Conservation (phyloP, 2,888 invertebrate genomes). For the Ophioninae sp. region DNA sequence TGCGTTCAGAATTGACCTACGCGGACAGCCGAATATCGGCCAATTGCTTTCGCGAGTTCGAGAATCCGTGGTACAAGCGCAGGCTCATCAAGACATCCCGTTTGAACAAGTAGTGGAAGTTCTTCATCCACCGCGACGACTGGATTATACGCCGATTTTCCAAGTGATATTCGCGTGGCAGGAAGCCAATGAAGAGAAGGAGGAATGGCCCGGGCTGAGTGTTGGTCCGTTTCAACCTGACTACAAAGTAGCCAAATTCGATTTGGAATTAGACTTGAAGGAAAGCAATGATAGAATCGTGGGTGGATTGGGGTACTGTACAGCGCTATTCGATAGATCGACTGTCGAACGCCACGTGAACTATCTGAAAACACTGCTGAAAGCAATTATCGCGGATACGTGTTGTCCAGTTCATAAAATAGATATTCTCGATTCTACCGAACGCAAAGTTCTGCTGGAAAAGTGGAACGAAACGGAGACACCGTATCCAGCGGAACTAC, state of each 20-base stretch:
- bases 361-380: neutral
- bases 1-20: conserved; percentile 3
- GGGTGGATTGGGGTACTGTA: conserved; percentile 5
- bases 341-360: conserved; percentile 5
- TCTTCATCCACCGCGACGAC: conserved; percentile 16
- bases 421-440: neutral
- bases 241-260: conserved; percentile 18
- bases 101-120: conserved; percentile 23
- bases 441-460: conserved; percentile 9
- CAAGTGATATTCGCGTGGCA: conserved; percentile 32
- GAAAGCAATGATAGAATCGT: conserved; percentile 4
- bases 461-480: conserved; percentile 15
- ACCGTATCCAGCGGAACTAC: neutral
- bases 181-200: neutral
- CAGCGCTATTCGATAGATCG: conserved; percentile 7
- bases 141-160: conserved; percentile 15
- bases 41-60: conserved; percentile 9
- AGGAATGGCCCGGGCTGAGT: neutral
- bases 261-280: conserved; percentile 13
- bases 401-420: neutral
- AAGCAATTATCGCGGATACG: neutral
- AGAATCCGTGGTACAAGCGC: neutral
- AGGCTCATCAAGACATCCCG: conserved; percentile 26
- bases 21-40: neutral
- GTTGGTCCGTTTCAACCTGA: neutral